These are phyloP conservation scores for Crossaster papposus DNA, from an alignment of 53 echinoderm and acorn worm genomes.

Conservation along the genomic window DNA sequence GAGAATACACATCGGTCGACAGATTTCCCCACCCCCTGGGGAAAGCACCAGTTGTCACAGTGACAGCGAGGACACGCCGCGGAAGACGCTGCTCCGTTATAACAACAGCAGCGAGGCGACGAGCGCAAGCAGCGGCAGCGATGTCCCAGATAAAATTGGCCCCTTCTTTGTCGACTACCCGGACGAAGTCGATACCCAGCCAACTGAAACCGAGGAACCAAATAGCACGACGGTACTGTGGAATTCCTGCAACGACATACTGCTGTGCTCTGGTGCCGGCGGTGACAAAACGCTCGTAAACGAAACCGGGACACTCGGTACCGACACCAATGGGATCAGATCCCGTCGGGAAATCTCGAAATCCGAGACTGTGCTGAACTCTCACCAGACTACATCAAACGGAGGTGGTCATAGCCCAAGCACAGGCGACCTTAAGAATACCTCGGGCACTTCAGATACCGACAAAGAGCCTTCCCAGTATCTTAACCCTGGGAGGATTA, in stretches of 20 bases:
- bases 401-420: not conserved
- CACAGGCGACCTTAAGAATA: not conserved
- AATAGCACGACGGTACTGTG: slow-evolving; percentile 35
- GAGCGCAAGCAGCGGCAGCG: not conserved
- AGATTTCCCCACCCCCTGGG: slow-evolving; percentile 38
- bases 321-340: slow-evolving; percentile 35
- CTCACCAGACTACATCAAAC: not conserved
- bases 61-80: slow-evolving; percentile 31
- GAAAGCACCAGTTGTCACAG: slow-evolving; percentile 7
- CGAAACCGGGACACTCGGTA: not conserved
- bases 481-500: not conserved
- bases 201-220: slow-evolving; percentile 31
- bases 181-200: slow-evolving; percentile 15
- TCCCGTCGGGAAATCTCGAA: not conserved
- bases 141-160: slow-evolving; percentile 69
- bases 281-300: not conserved
- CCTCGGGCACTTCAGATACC: not conserved
- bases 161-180: slow-evolving; percentile 83
- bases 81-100: slow-evolving; percentile 14
- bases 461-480: not conserved
- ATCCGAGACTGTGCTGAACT: slow-evolving; percentile 24
- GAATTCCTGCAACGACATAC: slow-evolving; percentile 51
- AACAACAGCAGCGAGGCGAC: slow-evolving; percentile 38
- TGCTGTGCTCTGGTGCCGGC: slow-evolving; percentile 19
- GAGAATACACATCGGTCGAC: slow-evolving; percentile 41